Base-by-base conservation (phyloP, 2,888 invertebrate species). In the Zhuqinia jingwanae region DNA sequence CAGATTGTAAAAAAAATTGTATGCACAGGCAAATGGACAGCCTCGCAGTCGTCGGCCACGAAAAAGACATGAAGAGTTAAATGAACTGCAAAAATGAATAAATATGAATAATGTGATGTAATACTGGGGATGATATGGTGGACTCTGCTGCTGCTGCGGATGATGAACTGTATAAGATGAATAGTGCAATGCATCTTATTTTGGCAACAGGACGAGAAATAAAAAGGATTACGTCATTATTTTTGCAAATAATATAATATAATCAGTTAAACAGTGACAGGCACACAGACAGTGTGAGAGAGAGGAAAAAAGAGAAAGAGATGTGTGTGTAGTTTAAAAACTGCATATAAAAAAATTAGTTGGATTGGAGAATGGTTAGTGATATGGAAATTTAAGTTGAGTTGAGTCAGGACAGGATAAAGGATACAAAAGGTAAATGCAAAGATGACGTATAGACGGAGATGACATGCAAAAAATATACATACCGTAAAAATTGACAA, bases 1-100 rank as follows among this genome's bases (percentile, higher is more conserved):
- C 22, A 8, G 0, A 60, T 60, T 3, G 0, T 10, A 3, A 11
- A 3, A 15, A 27, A 15, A 1, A 60, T 27, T n/a, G n/a, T n/a
- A n/a, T n/a, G n/a, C n/a, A n/a, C 15, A 25, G 25, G 2, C 13
- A 6, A 25, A 27, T 27, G 3, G 27, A n/a, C n/a, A n/a, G n/a
- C n/a, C n/a, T n/a, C n/a, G n/a, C n/a, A n/a, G n/a, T n/a, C n/a
- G n/a, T n/a, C n/a, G n/a, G n/a, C n/a, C 22, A 27, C 27, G 2
- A 22, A 22, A n/a, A 22, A 42, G 17, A 30, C n/a, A n/a, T n/a
- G n/a, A 13, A 73, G 73, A 60, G 60, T 60, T 78, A 78, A 78
- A 78, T 78, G 78, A 78, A 78, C 78, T 60, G 73, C 73, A 42
- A 73, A 73, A 73, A 53, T 15, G 53, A 73, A 50, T 73, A 73